Conservation (phyloP, 2,888 invertebrate genomes). For the Buathra laborator region DNA sequence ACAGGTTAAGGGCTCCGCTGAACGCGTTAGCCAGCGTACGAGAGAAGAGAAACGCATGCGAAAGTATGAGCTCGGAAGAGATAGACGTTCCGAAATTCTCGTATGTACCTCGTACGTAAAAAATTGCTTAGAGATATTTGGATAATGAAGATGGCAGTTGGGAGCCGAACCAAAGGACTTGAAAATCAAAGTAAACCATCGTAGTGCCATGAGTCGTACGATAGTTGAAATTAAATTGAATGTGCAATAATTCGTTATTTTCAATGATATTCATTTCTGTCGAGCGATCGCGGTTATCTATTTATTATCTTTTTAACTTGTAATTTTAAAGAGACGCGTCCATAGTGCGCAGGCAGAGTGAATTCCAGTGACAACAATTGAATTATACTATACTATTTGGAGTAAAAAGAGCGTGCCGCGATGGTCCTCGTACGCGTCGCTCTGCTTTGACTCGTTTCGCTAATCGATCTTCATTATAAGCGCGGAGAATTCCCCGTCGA, state of each 20-base stretch:
- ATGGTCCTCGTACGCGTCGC: background rate
- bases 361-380: background rate
- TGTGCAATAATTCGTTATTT: no score
- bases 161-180: background rate
- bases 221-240: background rate
- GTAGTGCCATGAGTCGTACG: background rate
- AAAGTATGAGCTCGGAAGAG: no score
- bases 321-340: no score
- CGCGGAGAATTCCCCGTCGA: background rate
- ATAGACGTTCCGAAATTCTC: background rate
- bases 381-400: background rate
- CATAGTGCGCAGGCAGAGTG: no score
- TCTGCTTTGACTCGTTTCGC: background rate
- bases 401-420: slow-evolving; percentile 10
- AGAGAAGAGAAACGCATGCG: no score
- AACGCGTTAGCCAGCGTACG: no score
- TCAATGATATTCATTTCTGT: no score
- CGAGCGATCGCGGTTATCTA: no score
- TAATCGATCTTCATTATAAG: slow-evolving; percentile 50
- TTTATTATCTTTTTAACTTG: no score
- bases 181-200: background rate
- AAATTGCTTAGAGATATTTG: slow-evolving; percentile 19
- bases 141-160: slow-evolving; percentile 16
- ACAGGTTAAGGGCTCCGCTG: no score
- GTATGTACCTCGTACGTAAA: slow-evolving; percentile 22